Conservation (phyloP, 2,888 invertebrate genomes). For the Nephrotoma flavescens region DNA sequence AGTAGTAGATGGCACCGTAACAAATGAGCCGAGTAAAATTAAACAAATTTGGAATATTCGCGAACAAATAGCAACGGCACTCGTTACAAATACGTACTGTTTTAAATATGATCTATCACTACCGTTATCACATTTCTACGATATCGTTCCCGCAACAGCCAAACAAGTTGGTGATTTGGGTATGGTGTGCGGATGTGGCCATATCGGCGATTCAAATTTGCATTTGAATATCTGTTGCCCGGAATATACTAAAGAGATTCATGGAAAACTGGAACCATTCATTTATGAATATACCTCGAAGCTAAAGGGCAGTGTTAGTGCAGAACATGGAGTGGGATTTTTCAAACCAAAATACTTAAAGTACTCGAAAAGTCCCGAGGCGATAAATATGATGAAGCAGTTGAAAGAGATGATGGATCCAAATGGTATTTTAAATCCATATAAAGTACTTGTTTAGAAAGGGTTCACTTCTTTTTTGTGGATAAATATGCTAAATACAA, state of each 20-base stretch:
- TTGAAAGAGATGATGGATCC: constrained; percentile 86
- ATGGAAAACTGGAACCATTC: constrained; percentile 62
- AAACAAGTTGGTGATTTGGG: constrained; percentile 48
- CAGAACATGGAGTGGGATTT: constrained; percentile 94
- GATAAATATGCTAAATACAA: too few relatives aligned
- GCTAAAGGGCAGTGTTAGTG: constrained; percentile 76
- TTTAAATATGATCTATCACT: constrained; percentile 94
- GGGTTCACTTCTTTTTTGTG: too few relatives aligned
- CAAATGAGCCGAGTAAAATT: constrained; percentile 70
- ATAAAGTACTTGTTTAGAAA: constrained; percentile 51
- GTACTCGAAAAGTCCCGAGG: constrained; percentile 57
- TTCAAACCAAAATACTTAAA: constrained; percentile 65
- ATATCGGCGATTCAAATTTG: constrained; percentile 91
- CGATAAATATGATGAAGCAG: constrained; percentile 62
- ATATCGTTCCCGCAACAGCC: constrained; percentile 57
- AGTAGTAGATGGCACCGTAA: constrained; percentile 70
- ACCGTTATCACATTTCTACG: constrained; percentile 70
- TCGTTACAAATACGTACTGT: constrained; percentile 71
- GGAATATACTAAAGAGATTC: constrained; percentile 42
- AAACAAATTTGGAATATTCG: constrained; percentile 73
- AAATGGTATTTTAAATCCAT: constrained; percentile 86
- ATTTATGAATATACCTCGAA: constrained; percentile 72
- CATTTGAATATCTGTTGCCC: constrained; percentile 74
- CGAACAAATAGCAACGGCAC: constrained; percentile 64
- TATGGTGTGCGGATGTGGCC: constrained; percentile 78